Evolutionary conservation across 2,113 vertebrate genomes (phyloP), one percentile per base, ranked within the genome.

Genomic region (Gopherus flavomarginatus): DNA sequence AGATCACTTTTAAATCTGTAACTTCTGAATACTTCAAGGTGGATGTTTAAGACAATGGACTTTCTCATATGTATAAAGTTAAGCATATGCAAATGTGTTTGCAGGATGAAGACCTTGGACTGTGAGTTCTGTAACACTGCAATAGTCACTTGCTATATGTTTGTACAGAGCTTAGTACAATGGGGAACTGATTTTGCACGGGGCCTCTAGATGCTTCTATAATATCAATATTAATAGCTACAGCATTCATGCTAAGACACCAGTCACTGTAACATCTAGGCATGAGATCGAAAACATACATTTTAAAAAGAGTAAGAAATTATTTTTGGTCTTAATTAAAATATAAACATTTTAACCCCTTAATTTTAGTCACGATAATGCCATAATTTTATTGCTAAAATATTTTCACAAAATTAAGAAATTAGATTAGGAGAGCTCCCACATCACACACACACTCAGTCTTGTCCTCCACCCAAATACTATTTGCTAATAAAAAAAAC

Each of bases 271-370:
- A 94, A 78, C n/a, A 92, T 89, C 65, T 14, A 95, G 59, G 31
- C 47, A 57, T 2, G 17, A 57, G 47, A 57, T n/a, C 11, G 5
- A 78, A 44, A 47, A 44, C 42, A 78, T 29, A 47, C 42, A 47
- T 78, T 78, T 44, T 78, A 78, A 78, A 24, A 44, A 54, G 6
- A 54, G 31, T n/a, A 81, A 16, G n/a, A 54, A 38, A 52, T 42
- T 82, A 93, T 16, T 83, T 90, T 94, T 77, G 83, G 35, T 90
- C 53, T 90, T 72, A 90, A 90, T 90, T 72, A 90, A 90, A 94
- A 29, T 44, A 52, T 2, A 26, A 27, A 81, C 52, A 4, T 11
- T 4, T 5, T 44, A 89, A 84, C 1, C 1, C 0, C 1, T 3
- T n/a, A 35, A 85, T 44, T 86, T 80, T 47, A 81, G 42, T 59